Conservation (phyloP, 2,113 vertebrate species). For the Cyprinodon tularosa region DNA sequence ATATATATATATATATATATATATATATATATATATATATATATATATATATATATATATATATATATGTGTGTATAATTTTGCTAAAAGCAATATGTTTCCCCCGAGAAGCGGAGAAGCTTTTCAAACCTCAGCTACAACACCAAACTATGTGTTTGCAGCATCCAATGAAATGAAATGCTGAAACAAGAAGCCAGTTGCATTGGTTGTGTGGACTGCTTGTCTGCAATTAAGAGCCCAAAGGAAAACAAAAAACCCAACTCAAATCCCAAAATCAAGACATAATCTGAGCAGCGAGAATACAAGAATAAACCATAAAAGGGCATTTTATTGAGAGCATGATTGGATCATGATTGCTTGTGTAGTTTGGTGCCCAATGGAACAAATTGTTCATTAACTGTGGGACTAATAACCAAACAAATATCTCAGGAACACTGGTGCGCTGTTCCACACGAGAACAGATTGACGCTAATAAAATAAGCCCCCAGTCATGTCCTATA, state of each 20-base stretch:
- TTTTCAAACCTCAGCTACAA: neutral
- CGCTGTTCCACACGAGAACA: slow-evolving; percentile 70
- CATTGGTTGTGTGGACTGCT: slow-evolving; percentile 10
- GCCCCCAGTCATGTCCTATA: slow-evolving; percentile 79
- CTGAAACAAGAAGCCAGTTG: neutral
- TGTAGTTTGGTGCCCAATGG: slow-evolving; percentile 65
- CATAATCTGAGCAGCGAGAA: slow-evolving; percentile 38
- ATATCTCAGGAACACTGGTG: slow-evolving; percentile 66
- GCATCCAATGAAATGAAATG: slow-evolving; percentile 11
- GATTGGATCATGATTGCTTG: slow-evolving; percentile 41
- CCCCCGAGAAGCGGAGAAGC: neutral
- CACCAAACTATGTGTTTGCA: slow-evolving; percentile 6
- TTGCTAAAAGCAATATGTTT: slow-evolving; percentile 14
- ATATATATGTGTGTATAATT: slow-evolving; percentile 33
- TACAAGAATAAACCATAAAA: slow-evolving; percentile 24
- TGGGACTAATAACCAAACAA: slow-evolving; percentile 65
- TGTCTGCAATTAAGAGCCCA: slow-evolving; percentile 9
- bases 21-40: slow-evolving; percentile 1
- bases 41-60: too few relatives aligned
- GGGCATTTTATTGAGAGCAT: slow-evolving; percentile 24
- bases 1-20: slow-evolving; percentile 1
- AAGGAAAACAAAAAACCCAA: slow-evolving; percentile 13
- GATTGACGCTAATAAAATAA: slow-evolving; percentile 83
- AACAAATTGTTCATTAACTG: slow-evolving; percentile 78
- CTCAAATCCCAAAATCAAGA: slow-evolving; percentile 35